Base-by-base conservation (phyloP, 2,888 invertebrate genomes). In the Coelogynopora nodosa region DNA sequence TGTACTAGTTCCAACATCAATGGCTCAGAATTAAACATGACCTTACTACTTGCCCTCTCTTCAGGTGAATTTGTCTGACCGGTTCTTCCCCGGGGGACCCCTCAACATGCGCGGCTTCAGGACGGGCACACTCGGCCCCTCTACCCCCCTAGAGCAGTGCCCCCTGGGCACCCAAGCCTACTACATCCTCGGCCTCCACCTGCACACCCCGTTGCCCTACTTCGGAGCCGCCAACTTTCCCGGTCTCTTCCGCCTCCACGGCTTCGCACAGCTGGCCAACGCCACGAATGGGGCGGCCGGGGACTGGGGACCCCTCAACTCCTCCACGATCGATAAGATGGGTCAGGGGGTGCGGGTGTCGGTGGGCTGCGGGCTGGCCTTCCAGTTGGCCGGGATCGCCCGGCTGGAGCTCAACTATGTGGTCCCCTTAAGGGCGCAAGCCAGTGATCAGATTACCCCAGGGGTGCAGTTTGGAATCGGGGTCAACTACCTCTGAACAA, bases 381-480 rank as follows among this genome's bases (percentile, higher is more conserved):
- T 97, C 90, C 94, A 95, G 88, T 93, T 98, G 87, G 96, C 94
- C 89, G 94, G 95, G 89, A 93, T 95, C 88, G 97, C 97, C n/a
- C 94, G 97, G 87, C 93, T 98, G 86, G 98, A 99, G 93, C 94
- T 99, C 86, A 98, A 98, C 93, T 97, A 98, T 93, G 95, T 96
- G 91, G 92, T 95, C 90, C 98, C 98, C 74, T 31, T 84, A 1
- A 28, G 84, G n/a, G 28, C 18, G 10, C 84, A 31, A 13, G 2
- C 67, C 10, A 74, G 1, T 2, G 84, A 84, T 49, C 67, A 49
- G 27, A 28, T 49, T 2, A 49, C 49, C 84, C n/a, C 18, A 2
- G 84, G 84, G 27, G 27, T 84, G 18, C 84, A 84, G 31, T 84
- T 84, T 49, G 84, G 84, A 18, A 84, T 84, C 5, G 84, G 84